These are phyloP conservation scores for Rhynchopsitta pachyrhyncha DNA, from an alignment of 2,113 vertebrate species.

Conservation along the genomic window DNA sequence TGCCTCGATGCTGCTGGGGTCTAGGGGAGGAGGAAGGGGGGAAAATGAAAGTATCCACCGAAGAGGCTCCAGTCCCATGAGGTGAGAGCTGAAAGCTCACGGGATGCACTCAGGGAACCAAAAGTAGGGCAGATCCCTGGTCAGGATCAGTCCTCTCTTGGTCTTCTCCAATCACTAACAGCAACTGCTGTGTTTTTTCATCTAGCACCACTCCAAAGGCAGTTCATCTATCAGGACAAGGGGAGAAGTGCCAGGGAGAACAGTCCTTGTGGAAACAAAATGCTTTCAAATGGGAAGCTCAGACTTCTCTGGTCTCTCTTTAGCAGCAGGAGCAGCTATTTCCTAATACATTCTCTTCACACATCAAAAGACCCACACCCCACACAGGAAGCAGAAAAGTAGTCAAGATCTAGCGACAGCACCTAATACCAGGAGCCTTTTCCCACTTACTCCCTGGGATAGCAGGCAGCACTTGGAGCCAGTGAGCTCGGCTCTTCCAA, in stretches of 20 bases:
- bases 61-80: background rate
- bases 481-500: background rate
- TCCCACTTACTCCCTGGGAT: background rate
- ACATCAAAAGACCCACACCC: background rate
- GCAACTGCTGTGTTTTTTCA: background rate
- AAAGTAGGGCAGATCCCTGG: background rate
- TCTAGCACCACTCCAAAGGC: background rate
- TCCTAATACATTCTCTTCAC: background rate
- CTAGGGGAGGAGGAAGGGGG: slow-evolving; percentile 61
- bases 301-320: background rate
- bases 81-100: background rate
- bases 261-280: background rate
- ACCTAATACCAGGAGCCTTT: background rate
- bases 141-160: background rate
- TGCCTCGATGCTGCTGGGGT: slow-evolving; percentile 78
- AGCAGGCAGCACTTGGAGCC: background rate
- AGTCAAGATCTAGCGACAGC: background rate
- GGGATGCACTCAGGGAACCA: background rate
- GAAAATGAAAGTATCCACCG: background rate
- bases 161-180: background rate
- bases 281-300: background rate
- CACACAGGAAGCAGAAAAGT: background rate
- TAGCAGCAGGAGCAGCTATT: background rate
- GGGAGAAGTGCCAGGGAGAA: background rate
- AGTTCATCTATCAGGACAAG: background rate